Percentiles rank a stretch among this genome's conserved stretches.
These are phyloP conservation scores for Sylvicapra grimmia DNA, from an alignment of 2,113 vertebrate genomes.

Conservation along the genomic window DNA sequence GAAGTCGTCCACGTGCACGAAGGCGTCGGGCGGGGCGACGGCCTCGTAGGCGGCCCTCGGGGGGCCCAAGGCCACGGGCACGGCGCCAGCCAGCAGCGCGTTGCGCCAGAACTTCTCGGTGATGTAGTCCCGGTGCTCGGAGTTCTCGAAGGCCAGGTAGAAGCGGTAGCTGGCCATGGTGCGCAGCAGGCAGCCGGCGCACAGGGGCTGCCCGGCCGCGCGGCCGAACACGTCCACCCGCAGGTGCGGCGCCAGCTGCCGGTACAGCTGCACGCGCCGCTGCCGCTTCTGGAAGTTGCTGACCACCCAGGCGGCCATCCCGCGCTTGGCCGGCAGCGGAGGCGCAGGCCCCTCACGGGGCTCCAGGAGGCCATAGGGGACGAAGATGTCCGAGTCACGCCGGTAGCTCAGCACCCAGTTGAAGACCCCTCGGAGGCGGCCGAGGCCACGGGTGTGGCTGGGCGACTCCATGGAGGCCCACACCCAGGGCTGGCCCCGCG, in stretches of 20 bases:
- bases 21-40: constrained; percentile 83
- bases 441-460: constrained; percentile 74
- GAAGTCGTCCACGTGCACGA: constrained; percentile 91
- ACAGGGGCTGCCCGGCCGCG: constrained; percentile 70
- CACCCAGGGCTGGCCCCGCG: constrained; percentile 84
- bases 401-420: constrained; percentile 94
- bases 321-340: constrained; percentile 75
- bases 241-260: constrained; percentile 77
- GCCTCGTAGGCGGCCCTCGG: constrained; percentile 82
- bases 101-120: constrained; percentile 97
- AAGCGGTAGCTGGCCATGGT: constrained; percentile 88
- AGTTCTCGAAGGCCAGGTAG: constrained; percentile 96
- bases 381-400: constrained; percentile 85
- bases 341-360: not conserved
- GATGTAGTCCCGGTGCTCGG: constrained; percentile 88
- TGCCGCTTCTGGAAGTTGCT: constrained; percentile 84
- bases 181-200: constrained; percentile 76
- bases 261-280: constrained; percentile 80
- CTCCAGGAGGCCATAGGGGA: constrained; percentile 87
- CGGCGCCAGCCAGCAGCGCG: constrained; percentile 78
- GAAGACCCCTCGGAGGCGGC: constrained; percentile 77
- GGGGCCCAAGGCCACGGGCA: constrained; percentile 91
- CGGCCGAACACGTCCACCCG: constrained; percentile 83
- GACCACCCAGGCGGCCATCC: constrained; percentile 88
- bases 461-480: constrained; percentile 92